Base-by-base conservation (phyloP, 2,797 vertebrate genomes). In the Pterois miles region DNA sequence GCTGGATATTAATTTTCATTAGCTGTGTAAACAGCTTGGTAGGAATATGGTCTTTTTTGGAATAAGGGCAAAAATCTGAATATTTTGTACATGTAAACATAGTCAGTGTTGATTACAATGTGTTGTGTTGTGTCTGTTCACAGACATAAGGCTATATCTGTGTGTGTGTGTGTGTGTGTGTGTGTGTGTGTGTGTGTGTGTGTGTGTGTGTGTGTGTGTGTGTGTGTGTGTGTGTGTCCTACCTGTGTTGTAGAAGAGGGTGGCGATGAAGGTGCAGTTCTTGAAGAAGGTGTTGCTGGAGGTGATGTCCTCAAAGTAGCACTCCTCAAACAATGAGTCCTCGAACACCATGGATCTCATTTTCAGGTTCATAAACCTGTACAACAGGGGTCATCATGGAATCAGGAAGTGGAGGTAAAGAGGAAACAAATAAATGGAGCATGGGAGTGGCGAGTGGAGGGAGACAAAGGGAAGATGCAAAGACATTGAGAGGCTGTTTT, bases 231-330 rank as follows among this genome's bases (percentile, higher is more conserved):
- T 58, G 40, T 23, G 50, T 11, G 10, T 52, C 86, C 52, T 66
- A 99, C 98, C 98, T 23, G 98, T 99, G 94, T 99, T 99, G 87
- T 99, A 99, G 94, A 99, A 99, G 75, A 98, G 93, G 0, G 97
- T 98, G 88, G 96, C 95, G 76, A 99, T 95, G 76, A 99, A 99
- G 4, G 98, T 98, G 95, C 98, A 99, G 95, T 99, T 99, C 89
- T 95, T 98, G 92, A 99, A 99, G 93, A 99, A 99, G 22, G 97
- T 98, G 93, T 99, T 98, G 92, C 95, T 99, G 86, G 98, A 98
- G 2, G 98, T 99, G 90, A 99, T 95, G 22, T 99, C 98, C 87
- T 99, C 98, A 0, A 99, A 99, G 87, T 97, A 99, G 73, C 98
- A 99, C 70, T 99, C 97, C 81, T 99, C 97, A 11, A 99, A 99